These are phyloP conservation scores for Spilarctia lutea DNA, from an alignment of 2,888 invertebrate genomes.

Conservation along the genomic window DNA sequence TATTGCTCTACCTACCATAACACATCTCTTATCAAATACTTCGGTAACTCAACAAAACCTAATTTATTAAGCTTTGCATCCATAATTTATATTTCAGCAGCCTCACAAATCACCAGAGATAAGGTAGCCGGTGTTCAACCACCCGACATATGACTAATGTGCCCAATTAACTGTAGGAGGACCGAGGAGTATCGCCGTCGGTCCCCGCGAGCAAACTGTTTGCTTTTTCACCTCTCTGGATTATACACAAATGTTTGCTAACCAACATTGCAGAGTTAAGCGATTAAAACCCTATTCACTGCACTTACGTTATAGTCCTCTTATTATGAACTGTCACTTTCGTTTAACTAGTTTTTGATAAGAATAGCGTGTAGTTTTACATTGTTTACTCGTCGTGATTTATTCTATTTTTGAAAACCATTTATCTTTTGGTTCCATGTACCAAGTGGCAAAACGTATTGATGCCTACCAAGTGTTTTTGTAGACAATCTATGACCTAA, in stretches of 20 bases:
- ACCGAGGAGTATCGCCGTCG: constrained; percentile 38
- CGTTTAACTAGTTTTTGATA: not conserved
- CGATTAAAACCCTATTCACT: constrained; percentile 8
- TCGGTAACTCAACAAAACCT: constrained; percentile 30
- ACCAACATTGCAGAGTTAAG: constrained; percentile 12
- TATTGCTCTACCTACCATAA: not conserved
- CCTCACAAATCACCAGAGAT: constrained; percentile 80
- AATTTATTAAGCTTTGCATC: constrained; percentile 62
- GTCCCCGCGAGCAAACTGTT: constrained; percentile 58
- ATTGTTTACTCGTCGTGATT: not conserved
- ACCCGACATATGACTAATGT: constrained; percentile 78
- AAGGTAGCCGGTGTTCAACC: constrained; percentile 66
- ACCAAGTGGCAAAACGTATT: not conserved
- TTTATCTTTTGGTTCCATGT: not conserved
- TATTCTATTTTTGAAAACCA: not conserved
- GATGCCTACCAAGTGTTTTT: too few species aligned
- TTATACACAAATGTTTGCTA: constrained; percentile 64
- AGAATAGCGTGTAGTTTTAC: not conserved
- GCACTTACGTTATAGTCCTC: not conserved
- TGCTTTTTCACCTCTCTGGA: constrained; percentile 73
- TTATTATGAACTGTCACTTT: not conserved
- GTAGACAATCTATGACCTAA: too few species aligned
- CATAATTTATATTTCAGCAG: constrained; percentile 74
- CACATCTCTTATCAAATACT: constrained; percentile 12
- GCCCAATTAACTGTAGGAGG: constrained; percentile 76